Conservation (phyloP, 2,113 vertebrate genomes). For the Melierax canorus region DNA sequence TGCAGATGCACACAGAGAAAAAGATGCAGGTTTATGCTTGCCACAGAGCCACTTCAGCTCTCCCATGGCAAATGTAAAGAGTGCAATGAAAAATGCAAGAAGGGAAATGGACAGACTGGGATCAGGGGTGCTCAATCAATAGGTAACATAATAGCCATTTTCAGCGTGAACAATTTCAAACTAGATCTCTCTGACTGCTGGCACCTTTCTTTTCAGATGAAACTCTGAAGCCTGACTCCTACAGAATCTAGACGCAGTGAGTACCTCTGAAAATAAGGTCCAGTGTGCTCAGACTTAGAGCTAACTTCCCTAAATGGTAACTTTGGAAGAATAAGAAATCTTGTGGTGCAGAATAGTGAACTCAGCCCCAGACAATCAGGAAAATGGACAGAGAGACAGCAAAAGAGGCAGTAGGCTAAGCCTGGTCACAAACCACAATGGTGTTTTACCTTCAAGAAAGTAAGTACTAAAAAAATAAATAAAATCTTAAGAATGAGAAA, state of each 20-base stretch:
- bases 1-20: rapidly evolving
- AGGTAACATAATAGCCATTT: not conserved
- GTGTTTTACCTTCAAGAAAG: not conserved
- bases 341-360: not conserved
- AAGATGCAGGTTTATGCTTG: not conserved
- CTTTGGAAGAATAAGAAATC: not conserved
- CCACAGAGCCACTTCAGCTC: not conserved
- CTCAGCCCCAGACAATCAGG: not conserved
- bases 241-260: not conserved
- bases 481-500: slow-evolving; percentile 12
- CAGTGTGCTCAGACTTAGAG: not conserved
- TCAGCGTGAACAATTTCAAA: not conserved
- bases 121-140: not conserved
- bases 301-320: not conserved
- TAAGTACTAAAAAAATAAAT: not conserved
- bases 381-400: not conserved
- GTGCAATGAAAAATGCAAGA: not conserved
- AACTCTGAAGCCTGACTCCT: not conserved
- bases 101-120: not conserved
- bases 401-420: not conserved
- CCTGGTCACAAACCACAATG: not conserved
- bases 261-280: not conserved
- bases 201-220: not conserved
- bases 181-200: not conserved
- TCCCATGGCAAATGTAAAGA: not conserved